A percentile compares a stretch with the other conserved stretches of the same genome.
Conservation (phyloP, 2,113 vertebrate genomes). For the Malaclemys terrapin region DNA sequence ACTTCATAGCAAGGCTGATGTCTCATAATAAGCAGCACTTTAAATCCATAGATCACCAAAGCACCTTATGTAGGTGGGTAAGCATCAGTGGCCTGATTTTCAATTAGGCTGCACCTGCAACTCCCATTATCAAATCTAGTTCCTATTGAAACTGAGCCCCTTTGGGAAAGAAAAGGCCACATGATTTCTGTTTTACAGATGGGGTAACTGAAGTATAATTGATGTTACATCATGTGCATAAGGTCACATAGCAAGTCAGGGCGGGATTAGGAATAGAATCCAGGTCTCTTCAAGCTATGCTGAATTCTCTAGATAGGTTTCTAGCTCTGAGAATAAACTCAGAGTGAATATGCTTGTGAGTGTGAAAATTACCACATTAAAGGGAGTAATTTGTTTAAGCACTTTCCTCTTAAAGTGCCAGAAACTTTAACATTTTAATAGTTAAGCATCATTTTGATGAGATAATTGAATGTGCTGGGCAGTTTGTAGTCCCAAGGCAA, state of each 20-base stretch:
- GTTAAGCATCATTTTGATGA: conserved; percentile 29
- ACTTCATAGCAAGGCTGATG: neutral
- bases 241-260: neutral
- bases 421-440: conserved; percentile 43
- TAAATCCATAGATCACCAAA: neutral
- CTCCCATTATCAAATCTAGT: too few relatives aligned
- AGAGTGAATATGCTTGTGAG: neutral
- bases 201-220: neutral
- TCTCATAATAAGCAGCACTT: neutral
- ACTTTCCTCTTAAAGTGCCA: conserved; percentile 19
- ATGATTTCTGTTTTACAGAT: neutral
- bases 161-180: neutral
- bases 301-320: neutral
- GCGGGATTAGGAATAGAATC: neutral
- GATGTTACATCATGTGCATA: neutral
- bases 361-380: neutral
- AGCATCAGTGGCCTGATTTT: too few relatives aligned
- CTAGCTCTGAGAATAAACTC: neutral
- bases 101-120: too few relatives aligned
- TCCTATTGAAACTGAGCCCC: neutral
- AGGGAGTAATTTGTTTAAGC: neutral
- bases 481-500: conserved; percentile 28
- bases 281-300: fast-evolving
- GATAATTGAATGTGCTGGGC: conserved; percentile 26
- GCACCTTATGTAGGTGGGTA: neutral